A percentile compares a stretch with the other conserved stretches of the same genome.
Conservation (phyloP, 2,113 vertebrate species). For the Muscicapa adusta region DNA sequence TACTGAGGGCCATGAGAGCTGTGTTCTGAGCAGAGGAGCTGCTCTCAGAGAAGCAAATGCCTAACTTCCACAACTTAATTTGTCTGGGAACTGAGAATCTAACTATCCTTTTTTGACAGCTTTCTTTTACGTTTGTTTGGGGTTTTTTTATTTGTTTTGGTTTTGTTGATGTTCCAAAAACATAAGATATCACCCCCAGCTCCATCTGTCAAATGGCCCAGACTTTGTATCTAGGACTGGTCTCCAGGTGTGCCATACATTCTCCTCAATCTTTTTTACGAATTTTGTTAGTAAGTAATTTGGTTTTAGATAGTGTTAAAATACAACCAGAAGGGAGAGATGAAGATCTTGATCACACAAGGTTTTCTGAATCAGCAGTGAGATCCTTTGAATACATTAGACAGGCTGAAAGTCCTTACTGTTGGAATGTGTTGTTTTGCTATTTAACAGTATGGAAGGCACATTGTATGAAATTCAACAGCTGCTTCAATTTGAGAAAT, state of each 20-base stretch:
- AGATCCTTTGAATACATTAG: neutral
- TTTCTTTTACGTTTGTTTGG: neutral
- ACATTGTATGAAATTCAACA: neutral
- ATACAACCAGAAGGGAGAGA: neutral
- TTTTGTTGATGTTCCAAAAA: neutral
- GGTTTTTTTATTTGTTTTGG: neutral
- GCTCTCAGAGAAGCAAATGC: neutral
- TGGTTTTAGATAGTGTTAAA: neutral
- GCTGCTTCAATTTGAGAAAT: neutral
- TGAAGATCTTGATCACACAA: neutral
- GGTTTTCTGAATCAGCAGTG: neutral
- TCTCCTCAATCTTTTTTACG: neutral
- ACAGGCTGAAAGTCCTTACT: neutral
- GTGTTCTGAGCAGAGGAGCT: neutral
- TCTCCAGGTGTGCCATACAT: neutral
- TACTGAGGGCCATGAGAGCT: neutral
- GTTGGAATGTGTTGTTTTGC: neutral
- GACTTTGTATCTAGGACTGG: neutral
- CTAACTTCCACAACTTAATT: neutral
- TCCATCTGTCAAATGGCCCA: neutral
- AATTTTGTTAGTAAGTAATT: neutral
- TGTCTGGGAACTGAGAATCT: neutral
- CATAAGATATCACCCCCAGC: neutral
- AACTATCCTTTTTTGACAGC: neutral
- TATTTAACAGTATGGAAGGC: neutral